Evolutionary conservation across 1,140 invertebrate species (phyloP), one percentile per base, ranked within the genome.

Genomic region (Drosophila sechellia): DNA sequence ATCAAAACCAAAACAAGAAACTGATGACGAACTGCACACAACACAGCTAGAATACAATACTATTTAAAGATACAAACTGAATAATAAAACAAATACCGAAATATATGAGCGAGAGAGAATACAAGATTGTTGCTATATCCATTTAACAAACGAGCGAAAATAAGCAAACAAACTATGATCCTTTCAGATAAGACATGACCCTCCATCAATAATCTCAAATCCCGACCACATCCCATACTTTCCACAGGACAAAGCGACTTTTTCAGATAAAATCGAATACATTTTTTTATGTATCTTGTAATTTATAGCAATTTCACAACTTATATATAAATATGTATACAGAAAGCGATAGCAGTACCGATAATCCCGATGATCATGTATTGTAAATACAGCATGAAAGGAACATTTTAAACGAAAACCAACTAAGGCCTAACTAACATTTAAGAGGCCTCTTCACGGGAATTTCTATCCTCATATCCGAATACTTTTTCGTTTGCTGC

Each of bases 71-170:
- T 34, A 46, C 66, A 70, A 70, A 69, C 63, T 56, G 57, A 70
- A 74, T 65, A 3, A 22, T 22, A 85, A 75, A 77, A 81, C 66
- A 87, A 76, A 65, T 72, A 71, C 49, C 50, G 42, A 74, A 72
- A 59, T 91, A 87, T 89, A 83, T 89, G 83, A 87, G 89, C 80
- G 89, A 90, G 89, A 90, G 89, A 90, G 89, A 90, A 85, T 90
- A 90, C 89, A 90, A 90, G 89, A 90, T 91, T 91, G 89, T 91
- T 91, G 89, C 89, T 91, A 91, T 78, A 91, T 81, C 78, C 71
- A 87, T 87, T 85, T 79, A 85, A 80, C 66, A 61, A 63, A 69
- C 54, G 59, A 71, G 60, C 57, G 54, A 68, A 68, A 58, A 76
- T 22, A 64, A 53, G 8, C 31, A 71, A 64, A 76, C 39, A 53